A percentile compares a stretch with the other conserved stretches of the same genome.
These are phyloP conservation scores for Zeugodacus cucurbitae DNA, from an alignment of 1,140 invertebrate species.

Conservation along the genomic window DNA sequence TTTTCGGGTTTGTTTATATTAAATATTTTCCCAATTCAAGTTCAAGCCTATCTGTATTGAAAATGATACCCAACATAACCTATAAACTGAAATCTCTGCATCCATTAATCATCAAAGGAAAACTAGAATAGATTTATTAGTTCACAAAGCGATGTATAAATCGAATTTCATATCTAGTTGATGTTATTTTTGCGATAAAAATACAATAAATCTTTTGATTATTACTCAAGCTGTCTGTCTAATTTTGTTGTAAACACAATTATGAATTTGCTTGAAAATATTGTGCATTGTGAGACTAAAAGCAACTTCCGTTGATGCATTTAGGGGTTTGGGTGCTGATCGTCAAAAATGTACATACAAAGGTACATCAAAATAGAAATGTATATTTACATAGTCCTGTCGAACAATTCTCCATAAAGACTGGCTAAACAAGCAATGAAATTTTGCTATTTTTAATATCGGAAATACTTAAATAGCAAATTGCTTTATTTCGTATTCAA, in stretches of 20 bases:
- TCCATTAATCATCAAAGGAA: background rate
- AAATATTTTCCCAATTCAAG: too few species aligned
- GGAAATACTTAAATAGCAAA: too few species aligned
- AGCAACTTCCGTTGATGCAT: background rate
- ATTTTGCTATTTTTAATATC: too few species aligned
- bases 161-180: background rate
- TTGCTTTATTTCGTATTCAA: too few species aligned
- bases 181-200: background rate
- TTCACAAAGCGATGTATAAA: background rate
- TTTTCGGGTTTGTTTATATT: too few species aligned
- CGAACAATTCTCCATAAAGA: too few species aligned
- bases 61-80: too few species aligned
- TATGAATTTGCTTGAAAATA: background rate
- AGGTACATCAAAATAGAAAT: background rate
- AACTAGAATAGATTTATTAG: too few species aligned
- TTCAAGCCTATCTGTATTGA: too few species aligned
- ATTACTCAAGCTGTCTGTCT: background rate
- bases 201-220: background rate
- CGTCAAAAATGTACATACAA: background rate
- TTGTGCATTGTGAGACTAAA: background rate
- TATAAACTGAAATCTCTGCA: too few species aligned
- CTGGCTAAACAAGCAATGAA: too few species aligned
- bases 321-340: background rate
- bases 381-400: too few species aligned
- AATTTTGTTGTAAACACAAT: background rate